These are phyloP conservation scores for Calypte anna DNA, from an alignment of 2,113 vertebrate genomes.

Conservation along the genomic window DNA sequence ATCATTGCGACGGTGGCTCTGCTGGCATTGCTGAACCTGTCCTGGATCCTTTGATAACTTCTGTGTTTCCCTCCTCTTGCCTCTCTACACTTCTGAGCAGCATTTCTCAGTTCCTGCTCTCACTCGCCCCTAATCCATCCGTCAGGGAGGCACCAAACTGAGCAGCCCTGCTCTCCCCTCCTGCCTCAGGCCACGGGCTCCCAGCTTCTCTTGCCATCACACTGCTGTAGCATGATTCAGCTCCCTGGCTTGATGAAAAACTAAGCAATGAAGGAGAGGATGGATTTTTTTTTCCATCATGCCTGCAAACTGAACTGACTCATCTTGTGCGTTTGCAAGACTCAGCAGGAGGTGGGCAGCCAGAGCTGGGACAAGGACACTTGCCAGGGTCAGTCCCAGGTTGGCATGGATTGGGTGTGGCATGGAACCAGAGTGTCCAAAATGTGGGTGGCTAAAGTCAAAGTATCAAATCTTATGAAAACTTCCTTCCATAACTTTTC, in stretches of 20 bases:
- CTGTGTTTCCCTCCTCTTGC: neutral
- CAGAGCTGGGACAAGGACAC: neutral
- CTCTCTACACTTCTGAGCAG: neutral
- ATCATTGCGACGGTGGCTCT: neutral
- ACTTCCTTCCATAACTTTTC: neutral
- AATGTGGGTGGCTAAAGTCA: neutral
- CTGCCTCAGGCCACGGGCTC: neutral
- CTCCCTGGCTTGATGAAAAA: neutral
- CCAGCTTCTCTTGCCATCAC: neutral
- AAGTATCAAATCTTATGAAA: neutral
- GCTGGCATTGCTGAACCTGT: neutral
- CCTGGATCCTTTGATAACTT: neutral
- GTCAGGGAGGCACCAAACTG: neutral
- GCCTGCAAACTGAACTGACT: neutral
- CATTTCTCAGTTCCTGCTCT: neutral
- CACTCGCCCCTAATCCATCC: neutral
- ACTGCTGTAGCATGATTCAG: neutral
- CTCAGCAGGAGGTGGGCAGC: neutral
- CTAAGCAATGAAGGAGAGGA: neutral
- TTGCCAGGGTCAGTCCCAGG: fast-evolving
- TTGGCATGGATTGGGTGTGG: fast-evolving
- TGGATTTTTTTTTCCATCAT: neutral
- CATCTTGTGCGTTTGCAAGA: neutral
- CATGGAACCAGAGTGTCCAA: neutral
- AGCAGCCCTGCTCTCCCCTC: constrained; percentile 6